Evolutionary conservation across 2,797 vertebrate genomes (phyloP), one percentile per base, ranked within the genome.

Genomic region (Channa striata): DNA sequence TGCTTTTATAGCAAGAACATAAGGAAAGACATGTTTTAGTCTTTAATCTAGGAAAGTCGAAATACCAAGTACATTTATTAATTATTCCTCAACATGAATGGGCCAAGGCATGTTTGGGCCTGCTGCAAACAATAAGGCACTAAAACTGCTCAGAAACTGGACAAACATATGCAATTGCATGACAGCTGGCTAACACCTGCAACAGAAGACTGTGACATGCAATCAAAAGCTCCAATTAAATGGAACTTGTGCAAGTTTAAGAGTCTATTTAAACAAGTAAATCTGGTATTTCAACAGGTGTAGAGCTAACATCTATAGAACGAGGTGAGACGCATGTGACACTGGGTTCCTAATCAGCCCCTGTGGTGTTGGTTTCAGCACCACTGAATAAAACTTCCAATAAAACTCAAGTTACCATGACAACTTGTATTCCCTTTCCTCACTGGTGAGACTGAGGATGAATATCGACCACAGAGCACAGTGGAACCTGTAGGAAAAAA

Each of bases 341-440:
- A 43, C 48, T 8, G n/a, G 11, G 11, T 11, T 6, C 21, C 11
- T 34, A 61, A 42, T 19, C 11, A 33, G 43, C 23, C 46, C 8
- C 51, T 19, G 20, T 9, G 10, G 23, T 2, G 67, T 56, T n/a
- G 20, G 57, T 42, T 65, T 74, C n/a, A 21, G 59, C 37, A 39
- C 39, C 10, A 1, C 63, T 11, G 48, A 68, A 71, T 71, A 44
- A 77, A 79, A 76, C 73, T 44, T 75, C 17, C 58, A 81, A 72
- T 49, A 73, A 72, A 62, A 58, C 53, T 69, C 53, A 58, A 46
- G 83, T 87, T 82, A 57, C 73, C 74, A 68, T 81, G 77, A 77
- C 84, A 67, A 81, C 76, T 4, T 54, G 25, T 17, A 39, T 65
- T 60, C 51, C 34, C 17, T 19, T 30, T 57, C 12, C 49, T 37